Evolutionary conservation across 2,113 vertebrate species (phyloP).

Genomic region (Cariama cristata): DNA sequence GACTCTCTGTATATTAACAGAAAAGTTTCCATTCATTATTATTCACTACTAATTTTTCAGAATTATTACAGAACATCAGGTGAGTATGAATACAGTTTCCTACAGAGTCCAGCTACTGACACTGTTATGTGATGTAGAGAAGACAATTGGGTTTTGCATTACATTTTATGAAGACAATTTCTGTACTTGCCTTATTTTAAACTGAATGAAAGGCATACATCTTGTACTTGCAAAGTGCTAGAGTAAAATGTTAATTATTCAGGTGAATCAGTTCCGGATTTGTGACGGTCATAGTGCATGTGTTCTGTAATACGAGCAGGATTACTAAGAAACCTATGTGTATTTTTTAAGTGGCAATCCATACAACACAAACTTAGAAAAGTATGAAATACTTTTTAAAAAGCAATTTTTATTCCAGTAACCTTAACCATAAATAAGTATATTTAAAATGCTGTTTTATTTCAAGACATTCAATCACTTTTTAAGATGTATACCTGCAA

Average conservation of each 20-base stretch:
- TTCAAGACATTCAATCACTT: neutral
- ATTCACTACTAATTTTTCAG: conserved; percentile 41
- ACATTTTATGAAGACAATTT: conserved; percentile 57
- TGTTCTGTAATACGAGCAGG: conserved; percentile 19
- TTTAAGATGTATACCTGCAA: neutral
- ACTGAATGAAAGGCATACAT: conserved; percentile 42
- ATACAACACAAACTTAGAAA: neutral
- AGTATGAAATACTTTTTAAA: neutral
- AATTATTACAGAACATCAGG: conserved; percentile 11
- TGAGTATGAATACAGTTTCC: conserved; percentile 24
- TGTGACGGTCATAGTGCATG: neutral
- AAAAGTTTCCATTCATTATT: conserved; percentile 72
- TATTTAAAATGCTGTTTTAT: neutral
- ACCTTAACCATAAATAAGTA: neutral
- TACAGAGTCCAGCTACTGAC: conserved; percentile 18
- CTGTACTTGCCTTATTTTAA: conserved; percentile 33
- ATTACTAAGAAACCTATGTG: neutral
- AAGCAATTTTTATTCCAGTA: conserved; percentile 2
- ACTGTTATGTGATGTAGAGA: neutral
- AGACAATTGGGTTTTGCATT: conserved; percentile 61
- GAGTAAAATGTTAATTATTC: conserved; percentile 73
- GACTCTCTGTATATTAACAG: conserved; percentile 61
- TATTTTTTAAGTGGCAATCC: neutral
- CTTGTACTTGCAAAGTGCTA: conserved; percentile 30
- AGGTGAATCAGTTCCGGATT: conserved; percentile 66